These are phyloP conservation scores for Nibea albiflora DNA, from an alignment of 2,113 vertebrate genomes.

Conservation along the genomic window DNA sequence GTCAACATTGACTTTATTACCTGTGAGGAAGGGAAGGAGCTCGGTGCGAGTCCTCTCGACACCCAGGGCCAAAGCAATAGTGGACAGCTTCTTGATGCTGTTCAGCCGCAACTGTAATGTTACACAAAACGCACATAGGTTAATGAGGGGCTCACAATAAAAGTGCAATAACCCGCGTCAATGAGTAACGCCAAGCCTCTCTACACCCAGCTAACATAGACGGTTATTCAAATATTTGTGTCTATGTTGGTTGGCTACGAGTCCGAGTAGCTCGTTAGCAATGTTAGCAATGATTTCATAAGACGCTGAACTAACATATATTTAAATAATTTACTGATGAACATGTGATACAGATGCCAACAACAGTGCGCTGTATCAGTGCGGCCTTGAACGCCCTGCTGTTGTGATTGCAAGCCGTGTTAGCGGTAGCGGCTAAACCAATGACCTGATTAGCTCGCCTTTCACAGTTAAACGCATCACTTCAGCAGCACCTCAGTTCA, in stretches of 20 bases:
- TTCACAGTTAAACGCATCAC: not conserved
- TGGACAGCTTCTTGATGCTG: conserved; percentile 94
- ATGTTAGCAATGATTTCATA: not conserved
- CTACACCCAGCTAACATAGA: not conserved
- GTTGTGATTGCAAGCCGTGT: conserved; percentile 28
- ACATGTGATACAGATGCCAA: not conserved
- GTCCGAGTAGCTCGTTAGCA: not conserved
- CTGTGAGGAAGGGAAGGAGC: conserved; percentile 92
- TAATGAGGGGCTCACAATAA: not conserved
- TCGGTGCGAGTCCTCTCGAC: conserved; percentile 93
- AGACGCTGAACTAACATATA: rapidly evolving
- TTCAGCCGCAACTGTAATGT: conserved; percentile 88
- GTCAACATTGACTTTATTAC: conserved; percentile 64
- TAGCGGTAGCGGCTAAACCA: conserved; percentile 26
- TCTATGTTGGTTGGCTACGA: rapidly evolving
- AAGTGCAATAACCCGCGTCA: no score
- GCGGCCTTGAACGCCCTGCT: conserved; percentile 17
- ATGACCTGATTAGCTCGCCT: not conserved
- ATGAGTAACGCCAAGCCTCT: not conserved
- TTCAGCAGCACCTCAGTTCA: not conserved
- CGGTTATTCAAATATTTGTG: not conserved
- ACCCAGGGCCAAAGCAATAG: conserved; percentile 91
- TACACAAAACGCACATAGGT: not conserved
- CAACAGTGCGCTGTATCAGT: not conserved
- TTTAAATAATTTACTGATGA: not conserved